Base-by-base conservation (phyloP, 2,888 invertebrate species). In the Silvanus unidentatus region DNA sequence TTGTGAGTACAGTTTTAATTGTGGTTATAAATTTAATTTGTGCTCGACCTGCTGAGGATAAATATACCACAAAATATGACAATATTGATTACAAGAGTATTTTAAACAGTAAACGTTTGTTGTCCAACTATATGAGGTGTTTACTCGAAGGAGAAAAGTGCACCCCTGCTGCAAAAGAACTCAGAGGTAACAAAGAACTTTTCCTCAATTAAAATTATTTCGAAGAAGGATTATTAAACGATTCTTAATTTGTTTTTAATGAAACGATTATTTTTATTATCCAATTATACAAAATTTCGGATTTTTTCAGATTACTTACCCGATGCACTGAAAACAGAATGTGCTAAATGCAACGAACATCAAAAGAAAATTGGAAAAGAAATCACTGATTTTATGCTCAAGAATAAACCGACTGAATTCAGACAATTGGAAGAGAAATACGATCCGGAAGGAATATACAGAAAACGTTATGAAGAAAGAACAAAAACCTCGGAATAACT, bases 301-400 rank as follows among this genome's bases (percentile, higher is more conserved):
- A 8, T 22, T 22, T 40, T 74, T 73, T 4, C 68, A 81, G 81
- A 72, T 10, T 70, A 75, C 1, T 73, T 86, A 0, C 85, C 86
- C 1, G 86, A 86, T 48, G 86, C 86, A 0, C 63, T 85, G 39
- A 69, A 76, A 49, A 79, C 75, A 4, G 79, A 78, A 39, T 86
- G 85, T 64, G 54, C 59, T 47, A 81, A 81, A 58, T 86, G 85
- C 60, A 81, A 76, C n/a, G 77, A 81, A 27, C 72, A 72, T 27
- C 84, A 85, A 62, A 77, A 73, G 59, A 60, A 69, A 3, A 80
- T 78, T 16, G 75, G 80, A 15, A 77, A 80, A 54, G 79, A 73
- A 48, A 78, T 84, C 9, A 77, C 85, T 29, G 75, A 77, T 16
- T 77, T 71, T 58, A 70, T 87, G 48, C 79, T 83, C 52, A 75